These are phyloP conservation scores for Stenurella melanura DNA, from an alignment of 2,888 invertebrate genomes.

Conservation along the genomic window DNA sequence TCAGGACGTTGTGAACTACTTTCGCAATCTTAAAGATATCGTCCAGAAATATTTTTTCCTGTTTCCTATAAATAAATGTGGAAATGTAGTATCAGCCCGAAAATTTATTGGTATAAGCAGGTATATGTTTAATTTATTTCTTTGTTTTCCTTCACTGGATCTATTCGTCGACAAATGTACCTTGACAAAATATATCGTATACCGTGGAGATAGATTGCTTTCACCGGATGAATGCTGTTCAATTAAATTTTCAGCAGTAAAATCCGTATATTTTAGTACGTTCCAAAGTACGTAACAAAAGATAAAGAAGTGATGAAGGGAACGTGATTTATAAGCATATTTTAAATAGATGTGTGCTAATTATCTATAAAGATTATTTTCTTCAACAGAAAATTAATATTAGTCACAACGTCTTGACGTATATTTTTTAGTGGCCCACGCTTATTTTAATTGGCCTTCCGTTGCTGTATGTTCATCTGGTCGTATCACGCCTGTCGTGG, in stretches of 20 bases:
- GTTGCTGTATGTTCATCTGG: too few relatives aligned
- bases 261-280: not conserved
- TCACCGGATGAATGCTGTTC: not conserved
- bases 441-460: too few relatives aligned
- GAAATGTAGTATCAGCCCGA: conserved; percentile 47
- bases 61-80: conserved; percentile 46
- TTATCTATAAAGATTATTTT: too few relatives aligned
- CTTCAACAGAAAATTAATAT: too few relatives aligned
- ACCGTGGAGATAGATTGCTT: not conserved
- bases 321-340: too few relatives aligned
- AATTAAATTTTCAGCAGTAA: not conserved
- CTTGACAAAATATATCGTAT: conserved; percentile 9
- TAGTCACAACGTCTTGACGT: too few relatives aligned
- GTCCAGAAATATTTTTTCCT: conserved; percentile 50
- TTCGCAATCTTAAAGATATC: conserved; percentile 57
- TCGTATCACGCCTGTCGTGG: too few relatives aligned
- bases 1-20: conserved; percentile 63
- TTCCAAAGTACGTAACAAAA: not conserved
- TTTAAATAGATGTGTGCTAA: too few relatives aligned
- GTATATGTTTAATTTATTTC: conserved; percentile 42
- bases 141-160: conserved; percentile 25
- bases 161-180: conserved; percentile 18
- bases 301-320: too few relatives aligned
- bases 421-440: too few relatives aligned
- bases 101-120: conserved; percentile 52